Evolutionary conservation across 2,797 vertebrate genomes (phyloP).

Genomic region (Eulemur albifrons): DNA sequence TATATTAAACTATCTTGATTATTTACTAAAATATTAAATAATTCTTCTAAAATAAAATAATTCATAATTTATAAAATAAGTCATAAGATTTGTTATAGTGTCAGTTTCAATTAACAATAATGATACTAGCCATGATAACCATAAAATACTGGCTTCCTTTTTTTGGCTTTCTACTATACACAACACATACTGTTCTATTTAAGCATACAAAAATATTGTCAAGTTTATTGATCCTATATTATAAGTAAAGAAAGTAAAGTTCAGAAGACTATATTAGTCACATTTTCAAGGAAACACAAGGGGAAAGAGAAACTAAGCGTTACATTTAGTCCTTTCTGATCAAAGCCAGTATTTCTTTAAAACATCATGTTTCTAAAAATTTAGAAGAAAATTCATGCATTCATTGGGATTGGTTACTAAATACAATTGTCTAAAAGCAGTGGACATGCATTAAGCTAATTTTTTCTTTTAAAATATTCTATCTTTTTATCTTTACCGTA

Average conservation of each 20-base stretch:
- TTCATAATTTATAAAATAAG: not conserved
- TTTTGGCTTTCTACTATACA: not conserved
- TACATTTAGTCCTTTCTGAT: not conserved
- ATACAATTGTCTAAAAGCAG: not conserved
- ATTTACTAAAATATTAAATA: not conserved
- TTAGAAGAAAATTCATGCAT: not conserved
- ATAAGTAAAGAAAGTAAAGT: not conserved
- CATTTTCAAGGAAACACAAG: not conserved
- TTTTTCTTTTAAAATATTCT: not conserved
- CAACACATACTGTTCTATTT: not conserved
- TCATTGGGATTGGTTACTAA: not conserved
- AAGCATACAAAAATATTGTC: not conserved
- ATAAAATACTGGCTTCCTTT: not conserved
- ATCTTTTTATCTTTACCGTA: not conserved
- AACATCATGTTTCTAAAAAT: not conserved
- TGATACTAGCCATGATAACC: not conserved
- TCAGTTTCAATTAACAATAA: not conserved
- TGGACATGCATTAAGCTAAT: not conserved
- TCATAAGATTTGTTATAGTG: not conserved
- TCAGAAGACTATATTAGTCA: not conserved
- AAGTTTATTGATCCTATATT: not conserved
- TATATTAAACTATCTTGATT: not conserved
- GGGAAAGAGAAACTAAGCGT: not conserved
- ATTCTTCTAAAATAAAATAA: not conserved
- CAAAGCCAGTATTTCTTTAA: not conserved